Conservation (phyloP, 2,113 vertebrate genomes). For the Glaucidium brasilianum region DNA sequence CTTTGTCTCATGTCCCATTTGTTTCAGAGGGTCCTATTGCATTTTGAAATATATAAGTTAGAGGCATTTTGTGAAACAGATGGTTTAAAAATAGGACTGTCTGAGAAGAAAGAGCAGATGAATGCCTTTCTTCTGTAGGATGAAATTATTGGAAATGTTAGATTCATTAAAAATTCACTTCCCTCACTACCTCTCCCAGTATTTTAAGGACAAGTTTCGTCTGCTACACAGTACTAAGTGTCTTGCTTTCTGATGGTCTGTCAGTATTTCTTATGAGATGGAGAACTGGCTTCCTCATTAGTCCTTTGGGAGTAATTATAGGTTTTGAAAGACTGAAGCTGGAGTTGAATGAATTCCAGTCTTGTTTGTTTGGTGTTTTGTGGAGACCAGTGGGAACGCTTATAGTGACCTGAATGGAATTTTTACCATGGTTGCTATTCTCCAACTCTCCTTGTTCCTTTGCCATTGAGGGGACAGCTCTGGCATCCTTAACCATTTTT, state of each 20-base stretch:
- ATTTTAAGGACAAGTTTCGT: not conserved
- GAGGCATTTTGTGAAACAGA: not conserved
- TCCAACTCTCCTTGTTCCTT: not conserved
- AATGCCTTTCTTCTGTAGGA: not conserved
- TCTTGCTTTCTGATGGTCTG: not conserved
- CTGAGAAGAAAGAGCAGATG: not conserved
- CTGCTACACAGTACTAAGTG: not conserved
- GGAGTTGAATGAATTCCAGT: not conserved
- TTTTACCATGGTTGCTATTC: not conserved
- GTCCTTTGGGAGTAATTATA: not conserved
- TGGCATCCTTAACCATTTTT: not conserved
- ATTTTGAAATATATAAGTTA: not conserved
- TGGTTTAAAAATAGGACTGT: not conserved
- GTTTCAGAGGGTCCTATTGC: not conserved
- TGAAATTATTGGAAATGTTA: not conserved
- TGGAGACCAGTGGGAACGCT: not conserved
- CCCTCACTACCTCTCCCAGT: not conserved
- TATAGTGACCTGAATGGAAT: not conserved
- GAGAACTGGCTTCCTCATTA: not conserved
- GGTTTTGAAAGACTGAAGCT: not conserved
- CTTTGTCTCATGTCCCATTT: not conserved
- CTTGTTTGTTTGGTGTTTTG: not conserved
- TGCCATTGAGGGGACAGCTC: not conserved
- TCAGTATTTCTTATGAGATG: not conserved
- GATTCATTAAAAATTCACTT: not conserved